Conservation (phyloP, 2,113 vertebrate genomes). For the Chaenocephalus aceratus region DNA sequence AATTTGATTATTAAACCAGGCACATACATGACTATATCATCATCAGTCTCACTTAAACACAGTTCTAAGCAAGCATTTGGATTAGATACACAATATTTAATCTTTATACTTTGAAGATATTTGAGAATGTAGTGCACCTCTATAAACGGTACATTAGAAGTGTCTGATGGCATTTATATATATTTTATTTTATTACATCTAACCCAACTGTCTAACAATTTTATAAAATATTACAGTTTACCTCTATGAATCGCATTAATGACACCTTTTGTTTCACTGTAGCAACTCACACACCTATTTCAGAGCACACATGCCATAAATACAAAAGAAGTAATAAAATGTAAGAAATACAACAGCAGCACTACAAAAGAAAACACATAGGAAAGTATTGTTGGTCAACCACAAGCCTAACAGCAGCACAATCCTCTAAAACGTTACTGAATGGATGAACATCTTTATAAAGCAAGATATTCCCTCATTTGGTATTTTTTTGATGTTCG, state of each 20-base stretch:
- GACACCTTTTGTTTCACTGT: background rate
- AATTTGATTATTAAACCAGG: background rate
- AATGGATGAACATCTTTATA: background rate
- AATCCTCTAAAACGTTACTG: background rate
- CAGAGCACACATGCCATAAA: slow-evolving; percentile 27
- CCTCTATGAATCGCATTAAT: slow-evolving; percentile 13
- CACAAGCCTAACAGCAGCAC: background rate
- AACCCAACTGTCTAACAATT: background rate
- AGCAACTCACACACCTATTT: slow-evolving; percentile 8
- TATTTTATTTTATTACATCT: slow-evolving; percentile 16
- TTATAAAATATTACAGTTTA: slow-evolving; percentile 7
- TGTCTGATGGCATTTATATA: background rate
- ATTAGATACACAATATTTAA: background rate
- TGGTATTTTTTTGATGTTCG: background rate
- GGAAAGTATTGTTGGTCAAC: background rate
- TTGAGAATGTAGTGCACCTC: background rate
- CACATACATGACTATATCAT: background rate
- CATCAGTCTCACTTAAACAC: background rate
- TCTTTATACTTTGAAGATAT: background rate
- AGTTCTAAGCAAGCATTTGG: background rate
- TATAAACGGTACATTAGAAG: background rate
- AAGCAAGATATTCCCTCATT: background rate
- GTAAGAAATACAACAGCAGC: slow-evolving; percentile 22
- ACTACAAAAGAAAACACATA: background rate
- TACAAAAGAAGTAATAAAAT: slow-evolving; percentile 36